Percentiles rank a stretch among this genome's conserved stretches.
These are phyloP conservation scores for Anisognathus igniventris DNA, from an alignment of 2,797 vertebrate species.

Conservation along the genomic window DNA sequence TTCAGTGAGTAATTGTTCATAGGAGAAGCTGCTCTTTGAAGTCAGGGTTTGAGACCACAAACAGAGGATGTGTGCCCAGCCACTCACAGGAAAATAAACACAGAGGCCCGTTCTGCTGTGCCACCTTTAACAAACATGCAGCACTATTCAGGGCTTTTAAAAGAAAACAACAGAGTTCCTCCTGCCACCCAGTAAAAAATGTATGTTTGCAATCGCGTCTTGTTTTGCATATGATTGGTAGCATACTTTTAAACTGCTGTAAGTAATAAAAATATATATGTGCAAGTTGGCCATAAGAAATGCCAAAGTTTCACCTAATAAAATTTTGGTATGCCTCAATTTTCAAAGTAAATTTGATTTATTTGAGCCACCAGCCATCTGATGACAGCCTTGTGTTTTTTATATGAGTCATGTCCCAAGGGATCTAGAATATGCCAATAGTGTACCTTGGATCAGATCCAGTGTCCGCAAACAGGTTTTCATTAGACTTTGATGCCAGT, in stretches of 20 bases:
- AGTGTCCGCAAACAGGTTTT: constrained; percentile 87
- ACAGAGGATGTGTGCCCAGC: background rate
- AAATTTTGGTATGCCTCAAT: constrained; percentile 87
- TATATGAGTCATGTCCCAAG: constrained; percentile 84
- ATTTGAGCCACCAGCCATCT: constrained; percentile 85
- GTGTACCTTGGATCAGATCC: constrained; percentile 82
- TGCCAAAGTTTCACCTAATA: constrained; percentile 86
- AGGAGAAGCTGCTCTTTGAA: constrained; percentile 56
- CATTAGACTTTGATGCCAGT: constrained; percentile 86
- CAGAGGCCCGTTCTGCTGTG: constrained; percentile 40
- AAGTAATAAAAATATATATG: constrained; percentile 85
- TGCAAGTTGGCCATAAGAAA: constrained; percentile 84
- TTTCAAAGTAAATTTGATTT: constrained; percentile 87
- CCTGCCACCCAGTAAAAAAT: constrained; percentile 74
- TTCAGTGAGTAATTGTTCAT: constrained; percentile 52
- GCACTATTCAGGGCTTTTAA: constrained; percentile 55
- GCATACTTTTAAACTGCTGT: constrained; percentile 86
- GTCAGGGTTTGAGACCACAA: constrained; percentile 7
- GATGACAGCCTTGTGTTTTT: constrained; percentile 87
- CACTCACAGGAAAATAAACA: constrained; percentile 52
- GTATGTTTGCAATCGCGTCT: constrained; percentile 67
- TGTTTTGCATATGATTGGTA: constrained; percentile 83
- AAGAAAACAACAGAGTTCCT: constrained; percentile 70
- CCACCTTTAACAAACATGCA: constrained; percentile 66
- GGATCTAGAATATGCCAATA: constrained; percentile 81